phyloP scores from a whole-genome alignment of 2,797 vertebrate species.

The Chaetodon trifasciatus region DNA sequence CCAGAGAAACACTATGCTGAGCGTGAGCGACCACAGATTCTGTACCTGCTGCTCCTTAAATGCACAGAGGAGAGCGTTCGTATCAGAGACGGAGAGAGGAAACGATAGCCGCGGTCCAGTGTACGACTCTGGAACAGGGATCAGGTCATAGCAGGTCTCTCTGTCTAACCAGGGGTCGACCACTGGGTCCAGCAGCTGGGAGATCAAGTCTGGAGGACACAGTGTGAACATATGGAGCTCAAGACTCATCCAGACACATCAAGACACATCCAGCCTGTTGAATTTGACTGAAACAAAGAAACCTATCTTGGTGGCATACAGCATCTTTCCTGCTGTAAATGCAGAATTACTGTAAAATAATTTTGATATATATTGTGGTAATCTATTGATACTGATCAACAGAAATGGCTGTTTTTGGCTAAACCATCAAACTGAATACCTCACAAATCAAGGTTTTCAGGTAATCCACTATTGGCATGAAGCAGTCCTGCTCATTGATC shows the following conservation, averaged over 20 bases:
- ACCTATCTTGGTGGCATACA: neutral
- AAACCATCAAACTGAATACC: neutral
- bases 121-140: conserved; percentile 90
- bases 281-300: neutral
- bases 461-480: neutral
- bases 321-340: neutral
- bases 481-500: neutral
- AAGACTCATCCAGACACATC: neutral
- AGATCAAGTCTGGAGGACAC: conserved; percentile 86
- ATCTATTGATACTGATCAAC: neutral
- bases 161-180: conserved; percentile 76
- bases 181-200: conserved; percentile 82
- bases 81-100: conserved; percentile 90
- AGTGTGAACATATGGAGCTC: conserved; percentile 1
- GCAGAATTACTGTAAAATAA: neutral
- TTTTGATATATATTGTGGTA: neutral
- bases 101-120: conserved; percentile 91
- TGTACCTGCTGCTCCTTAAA: conserved; percentile 92
- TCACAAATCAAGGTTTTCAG: neutral
- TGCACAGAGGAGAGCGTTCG: conserved; percentile 88
- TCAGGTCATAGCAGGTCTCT: conserved; percentile 82
- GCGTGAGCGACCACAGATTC: neutral
- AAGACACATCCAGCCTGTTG: too few relatives aligned
- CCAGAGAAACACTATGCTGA: neutral
- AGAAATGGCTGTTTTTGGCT: neutral